phyloP scores from a whole-genome alignment of 2,797 vertebrate species.

The Spatula versicolor region DNA sequence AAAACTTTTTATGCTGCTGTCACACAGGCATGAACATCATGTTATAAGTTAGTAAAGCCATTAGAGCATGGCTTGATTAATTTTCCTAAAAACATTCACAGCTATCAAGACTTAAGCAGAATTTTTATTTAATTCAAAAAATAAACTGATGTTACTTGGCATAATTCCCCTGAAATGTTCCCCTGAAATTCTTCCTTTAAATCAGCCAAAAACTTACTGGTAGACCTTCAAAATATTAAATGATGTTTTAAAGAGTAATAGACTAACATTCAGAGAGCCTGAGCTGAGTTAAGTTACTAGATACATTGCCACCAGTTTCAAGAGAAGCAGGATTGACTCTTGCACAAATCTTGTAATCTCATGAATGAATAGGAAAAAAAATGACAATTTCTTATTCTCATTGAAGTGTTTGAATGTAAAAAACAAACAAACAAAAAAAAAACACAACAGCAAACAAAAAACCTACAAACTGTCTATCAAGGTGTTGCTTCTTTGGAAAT shows the following conservation, averaged over 20 bases:
- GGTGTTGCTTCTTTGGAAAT: background rate
- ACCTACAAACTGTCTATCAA: background rate
- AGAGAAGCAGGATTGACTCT: background rate
- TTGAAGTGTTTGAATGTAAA: background rate
- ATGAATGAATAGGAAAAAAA: background rate
- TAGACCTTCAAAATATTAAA: background rate
- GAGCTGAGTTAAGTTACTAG: background rate
- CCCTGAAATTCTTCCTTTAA: conserved; percentile 7
- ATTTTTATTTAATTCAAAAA: background rate
- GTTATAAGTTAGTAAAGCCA: background rate
- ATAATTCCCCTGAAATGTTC: background rate
- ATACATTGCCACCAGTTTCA: background rate
- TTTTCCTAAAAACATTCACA: background rate
- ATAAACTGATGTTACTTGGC: background rate
- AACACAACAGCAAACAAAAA: background rate
- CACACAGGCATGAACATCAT: background rate
- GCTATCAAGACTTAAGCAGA: background rate
- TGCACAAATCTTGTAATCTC: background rate
- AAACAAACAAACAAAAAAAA: background rate
- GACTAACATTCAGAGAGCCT: background rate
- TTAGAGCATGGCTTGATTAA: background rate
- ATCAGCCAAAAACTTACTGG: background rate
- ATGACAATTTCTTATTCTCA: background rate
- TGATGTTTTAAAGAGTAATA: background rate
- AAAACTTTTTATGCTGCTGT: background rate